Percentiles rank a stretch among this genome's conserved stretches.
Evolutionary conservation across 2,113 vertebrate genomes (phyloP).

Genomic region (Antennarius striatus): DNA sequence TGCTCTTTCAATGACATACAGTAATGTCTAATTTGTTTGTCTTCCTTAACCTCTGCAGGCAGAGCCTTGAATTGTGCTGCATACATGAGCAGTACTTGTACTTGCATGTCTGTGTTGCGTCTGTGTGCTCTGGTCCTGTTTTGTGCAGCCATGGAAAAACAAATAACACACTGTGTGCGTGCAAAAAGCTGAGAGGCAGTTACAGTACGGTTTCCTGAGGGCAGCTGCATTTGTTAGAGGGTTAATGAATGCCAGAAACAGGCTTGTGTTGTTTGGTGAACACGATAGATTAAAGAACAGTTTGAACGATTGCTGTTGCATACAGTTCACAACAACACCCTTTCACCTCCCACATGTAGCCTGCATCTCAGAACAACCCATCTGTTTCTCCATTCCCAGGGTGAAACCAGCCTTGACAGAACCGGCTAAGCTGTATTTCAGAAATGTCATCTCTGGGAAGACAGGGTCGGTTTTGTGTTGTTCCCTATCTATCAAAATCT

Average conservation of each 20-base stretch:
- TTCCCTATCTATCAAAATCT: conserved; percentile 57
- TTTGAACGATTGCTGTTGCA: conserved; percentile 57
- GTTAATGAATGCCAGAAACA: conserved; percentile 62
- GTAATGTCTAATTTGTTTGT: not conserved
- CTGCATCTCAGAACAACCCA: conserved; percentile 66
- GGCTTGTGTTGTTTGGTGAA: conserved; percentile 50
- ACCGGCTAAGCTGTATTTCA: conserved; percentile 56
- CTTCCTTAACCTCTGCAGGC: not conserved
- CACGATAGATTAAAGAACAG: conserved; percentile 57
- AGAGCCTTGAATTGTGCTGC: not conserved
- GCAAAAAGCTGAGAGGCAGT: conserved; percentile 42
- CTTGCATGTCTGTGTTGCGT: conserved; percentile 2
- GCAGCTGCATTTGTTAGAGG: conserved; percentile 51
- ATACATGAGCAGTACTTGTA: not conserved
- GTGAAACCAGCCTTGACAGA: conserved; percentile 73
- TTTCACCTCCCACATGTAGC: conserved; percentile 72
- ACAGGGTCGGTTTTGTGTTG: conserved; percentile 47
- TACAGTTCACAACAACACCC: conserved; percentile 69
- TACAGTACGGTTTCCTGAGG: conserved; percentile 54
- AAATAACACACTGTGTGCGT: conserved; percentile 41
- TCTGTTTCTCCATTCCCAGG: conserved; percentile 74
- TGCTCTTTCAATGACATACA: not conserved
- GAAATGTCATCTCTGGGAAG: conserved; percentile 44
- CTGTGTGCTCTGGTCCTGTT: conserved; percentile 9
- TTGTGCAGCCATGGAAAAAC: conserved; percentile 47